Base-by-base conservation (phyloP, 2,888 invertebrate genomes). In the Xanthorhoe designata region DNA sequence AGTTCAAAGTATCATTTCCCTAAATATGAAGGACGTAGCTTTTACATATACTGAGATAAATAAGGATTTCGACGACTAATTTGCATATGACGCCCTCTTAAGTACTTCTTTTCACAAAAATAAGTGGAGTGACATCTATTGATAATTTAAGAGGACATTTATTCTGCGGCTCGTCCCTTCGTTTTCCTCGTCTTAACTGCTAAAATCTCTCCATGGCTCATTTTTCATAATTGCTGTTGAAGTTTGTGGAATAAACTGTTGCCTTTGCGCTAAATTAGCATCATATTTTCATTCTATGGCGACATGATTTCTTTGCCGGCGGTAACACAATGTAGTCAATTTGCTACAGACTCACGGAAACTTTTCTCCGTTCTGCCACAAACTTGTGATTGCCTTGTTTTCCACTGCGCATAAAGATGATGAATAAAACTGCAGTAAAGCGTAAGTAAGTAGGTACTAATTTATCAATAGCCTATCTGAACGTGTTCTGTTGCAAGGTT, bases 321-420 rank as follows among this genome's bases (percentile, higher is more conserved):
- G 63, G 83, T 83, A 83, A 85, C 86, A 89, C 86, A 88, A 88
- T 88, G 85, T 85, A 88, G 81, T 84, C 86, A 89, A 89, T 89
- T 88, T 89, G 80, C 82, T 78, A 78, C 84, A 82, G 78, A 81
- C 78, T 76, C 70, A 67, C 80, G 71, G 66, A 83, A 87, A 87
- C 81, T 88, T 89, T 84, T 74, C 82, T 78, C 80, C 75, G 79
- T 78, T 83, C 80, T 80, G 78, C 81, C 83, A 78, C 78, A 81
- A 88, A 88, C 80, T 89, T 88, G 81, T 86, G 87, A 90, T 90
- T 89, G 88, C 85, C 86, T 88, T 88, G 87, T 89, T 88, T 89
- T 85, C 86, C 80, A 85, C 84, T 83, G 79, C 82, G 80, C 81
- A 68, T 76, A 79, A 81, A 83, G 81, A 87, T 86, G 86, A 85